Evolutionary conservation across 2,113 vertebrate species (phyloP), one percentile per base, ranked within the genome.

Genomic region (Rhynchopsitta pachyrhyncha): DNA sequence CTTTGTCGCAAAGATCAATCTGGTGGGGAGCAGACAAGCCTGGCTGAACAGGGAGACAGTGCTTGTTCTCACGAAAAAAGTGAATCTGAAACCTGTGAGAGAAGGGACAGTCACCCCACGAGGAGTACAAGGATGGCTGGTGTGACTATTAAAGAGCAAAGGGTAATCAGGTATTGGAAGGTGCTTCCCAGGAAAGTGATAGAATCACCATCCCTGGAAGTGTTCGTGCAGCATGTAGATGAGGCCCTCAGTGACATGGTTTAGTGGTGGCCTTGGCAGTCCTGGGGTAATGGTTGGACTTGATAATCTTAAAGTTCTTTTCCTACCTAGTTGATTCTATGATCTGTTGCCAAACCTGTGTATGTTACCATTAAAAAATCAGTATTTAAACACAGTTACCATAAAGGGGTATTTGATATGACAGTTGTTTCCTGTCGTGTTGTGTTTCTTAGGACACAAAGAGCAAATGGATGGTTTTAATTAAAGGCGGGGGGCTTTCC

Each of bases 351-450:
- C 93, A 96, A 96, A 95, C 41, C 67, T 86, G 82, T 90, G 5
- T 82, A 79, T 78, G 79, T 83, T 91, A 66, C 71, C 79, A 91
- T 95, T 95, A 88, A 95, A 91, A 95, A 86, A 74, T 73, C 6
- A 0, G 55, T 82, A 86, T 96, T 95, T 91, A 90, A 96, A 88
- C 76, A 73, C 86, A 92, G 52, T 93, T 88, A 49, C 91, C 79
- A 52, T 79, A 57, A 63, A 89, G 76, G 57, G 67, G 39, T 90
- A 93, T 90, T 86, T 95, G 92, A 96, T 94, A 84, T 33, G 69
- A 92, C 84, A 87, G 88, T 96, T 93, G 66, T 95, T 96, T 96
- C 93, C 66, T 97, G 94, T 66, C 73, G 47, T 60, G 35, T 92
- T 95, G 39, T 83, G 49, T 87, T 96, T 85, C 80, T 84, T 64